Evolutionary conservation across 2,113 vertebrate genomes (phyloP), one percentile per base, ranked within the genome.

Genomic region (Megalops atlanticus): DNA sequence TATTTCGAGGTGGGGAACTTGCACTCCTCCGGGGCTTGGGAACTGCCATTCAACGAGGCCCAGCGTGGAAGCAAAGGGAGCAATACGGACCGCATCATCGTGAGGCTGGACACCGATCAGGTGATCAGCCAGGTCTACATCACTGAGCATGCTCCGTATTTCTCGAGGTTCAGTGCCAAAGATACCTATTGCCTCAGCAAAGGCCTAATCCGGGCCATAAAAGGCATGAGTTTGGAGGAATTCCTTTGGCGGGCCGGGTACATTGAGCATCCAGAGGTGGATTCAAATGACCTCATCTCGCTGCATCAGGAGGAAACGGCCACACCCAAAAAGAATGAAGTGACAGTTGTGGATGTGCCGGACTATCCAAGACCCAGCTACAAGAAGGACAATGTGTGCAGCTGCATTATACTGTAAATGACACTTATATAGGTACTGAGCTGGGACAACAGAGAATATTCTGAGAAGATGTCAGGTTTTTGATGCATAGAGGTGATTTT

Each of bases 1-100:
- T 80, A 80, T 71, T 74, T 54, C 58, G 71, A 74, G 72, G 70
- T 80, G 71, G 79, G 79, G n/a, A 80, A 80, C 79, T 24, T 80
- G 18, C 68, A 70, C 33, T 11, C 27, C 1, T 0, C 5, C 18
- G 58, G 38, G 15, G 54, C 58, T 14, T 39, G 18, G 3, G 7
- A 1, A 14, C 36, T 43, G 39, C 77, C 58, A 4, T 78, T 78
- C 52, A 40, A 6, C 0, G 1, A 31, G 11, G 76, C 49, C 12
- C 1, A 64, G 11, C 2, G 1, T 40, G 10, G 24, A 36, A 21
- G 16, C 6, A 24, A 4, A 11, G 3, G 68, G 38, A 78, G 39
- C 38, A 78, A 78, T 15, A 78, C 38, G 1, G 77, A 78, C 52
- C 77, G 77, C 39, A 69, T 78, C 77, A 78, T 78, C 58, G n/a